These are phyloP conservation scores for Glyptemys insculpta DNA, from an alignment of 2,797 vertebrate genomes.

Conservation along the genomic window DNA sequence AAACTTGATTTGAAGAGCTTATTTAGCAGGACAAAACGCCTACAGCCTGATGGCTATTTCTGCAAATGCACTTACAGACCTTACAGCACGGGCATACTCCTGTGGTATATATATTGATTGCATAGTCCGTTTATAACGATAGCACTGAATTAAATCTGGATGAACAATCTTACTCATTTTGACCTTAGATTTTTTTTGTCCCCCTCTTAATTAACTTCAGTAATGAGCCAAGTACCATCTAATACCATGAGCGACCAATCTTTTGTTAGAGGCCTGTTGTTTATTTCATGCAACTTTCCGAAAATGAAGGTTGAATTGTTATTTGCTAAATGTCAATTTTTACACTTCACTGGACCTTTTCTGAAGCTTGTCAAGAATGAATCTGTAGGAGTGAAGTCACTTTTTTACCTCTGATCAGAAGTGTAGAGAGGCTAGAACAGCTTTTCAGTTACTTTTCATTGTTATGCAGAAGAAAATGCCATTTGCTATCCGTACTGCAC, in stretches of 20 bases:
- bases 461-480: slow-evolving; percentile 33
- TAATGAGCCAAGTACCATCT: slow-evolving; percentile 64
- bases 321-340: slow-evolving; percentile 70
- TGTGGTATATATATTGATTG: slow-evolving; percentile 48
- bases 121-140: slow-evolving; percentile 67
- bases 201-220: slow-evolving; percentile 73
- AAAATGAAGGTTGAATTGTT: slow-evolving; percentile 44
- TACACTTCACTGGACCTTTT: slow-evolving; percentile 69
- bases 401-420: slow-evolving; percentile 45
- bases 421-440: slow-evolving; percentile 29
- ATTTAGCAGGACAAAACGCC: slow-evolving; percentile 46
- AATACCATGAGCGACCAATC: slow-evolving; percentile 36
- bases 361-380: slow-evolving; percentile 62
- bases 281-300: slow-evolving; percentile 24
- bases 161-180: slow-evolving; percentile 65
- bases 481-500: slow-evolving; percentile 7
- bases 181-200: slow-evolving; percentile 38
- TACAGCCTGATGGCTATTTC: slow-evolving; percentile 57
- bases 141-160: slow-evolving; percentile 64
- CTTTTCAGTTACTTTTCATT: slow-evolving; percentile 51
- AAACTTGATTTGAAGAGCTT: slow-evolving; percentile 63
- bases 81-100: slow-evolving; percentile 23
- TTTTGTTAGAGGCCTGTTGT: slow-evolving; percentile 55
- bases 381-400: slow-evolving; percentile 26
- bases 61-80: slow-evolving; percentile 54